Conservation (phyloP, 2,113 vertebrate species). For the Holacanthus passer region DNA sequence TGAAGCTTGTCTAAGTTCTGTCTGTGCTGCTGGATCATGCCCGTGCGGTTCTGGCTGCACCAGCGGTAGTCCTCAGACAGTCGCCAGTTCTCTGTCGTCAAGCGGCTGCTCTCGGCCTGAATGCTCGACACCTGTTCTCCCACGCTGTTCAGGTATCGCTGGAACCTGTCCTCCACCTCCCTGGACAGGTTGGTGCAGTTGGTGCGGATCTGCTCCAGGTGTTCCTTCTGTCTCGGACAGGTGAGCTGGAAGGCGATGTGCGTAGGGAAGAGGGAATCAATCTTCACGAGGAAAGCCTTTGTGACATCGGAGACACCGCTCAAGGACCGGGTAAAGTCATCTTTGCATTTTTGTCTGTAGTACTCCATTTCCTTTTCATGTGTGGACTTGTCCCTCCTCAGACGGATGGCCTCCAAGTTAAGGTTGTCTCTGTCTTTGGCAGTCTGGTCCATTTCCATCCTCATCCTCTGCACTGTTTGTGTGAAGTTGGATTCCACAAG, state of each 20-base stretch:
- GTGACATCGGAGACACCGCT: slow-evolving; percentile 77
- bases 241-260: slow-evolving; percentile 80
- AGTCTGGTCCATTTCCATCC: slow-evolving; percentile 61
- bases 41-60: slow-evolving; percentile 73
- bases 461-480: slow-evolving; percentile 56
- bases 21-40: slow-evolving; percentile 60
- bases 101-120: slow-evolving; percentile 68
- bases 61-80: slow-evolving; percentile 53
- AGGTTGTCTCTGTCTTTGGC: slow-evolving; percentile 68
- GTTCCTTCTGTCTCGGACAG: slow-evolving; percentile 78
- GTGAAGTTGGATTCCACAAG: slow-evolving; percentile 80
- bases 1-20: slow-evolving; percentile 57
- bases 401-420: slow-evolving; percentile 72
- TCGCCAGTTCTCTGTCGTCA: slow-evolving; percentile 75
- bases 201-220: slow-evolving; percentile 74
- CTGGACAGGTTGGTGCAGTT: slow-evolving; percentile 79
- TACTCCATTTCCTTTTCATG: slow-evolving; percentile 63
- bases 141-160: slow-evolving; percentile 70
- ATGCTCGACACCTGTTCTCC: slow-evolving; percentile 66
- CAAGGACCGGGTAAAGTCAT: slow-evolving; percentile 75
- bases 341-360: slow-evolving; percentile 69
- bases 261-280: slow-evolving; percentile 74
- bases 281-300: slow-evolving; percentile 78
- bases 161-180: slow-evolving; percentile 79
- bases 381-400: slow-evolving; percentile 72